Conservation (phyloP, 2,888 invertebrate species). For the Scrobipalpa atriplicella region DNA sequence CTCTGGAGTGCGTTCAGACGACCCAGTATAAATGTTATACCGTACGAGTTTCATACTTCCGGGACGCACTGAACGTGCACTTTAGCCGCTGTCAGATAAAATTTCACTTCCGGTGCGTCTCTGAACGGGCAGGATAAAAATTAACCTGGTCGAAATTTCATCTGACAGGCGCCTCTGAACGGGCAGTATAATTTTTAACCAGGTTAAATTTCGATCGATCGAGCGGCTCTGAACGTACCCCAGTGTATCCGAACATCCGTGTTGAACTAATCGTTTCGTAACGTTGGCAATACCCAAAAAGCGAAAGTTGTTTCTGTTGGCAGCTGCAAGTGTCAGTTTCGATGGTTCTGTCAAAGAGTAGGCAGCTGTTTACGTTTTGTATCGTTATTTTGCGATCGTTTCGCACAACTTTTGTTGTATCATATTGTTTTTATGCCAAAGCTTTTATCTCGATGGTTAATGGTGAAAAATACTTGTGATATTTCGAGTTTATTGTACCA, state of each 20-base stretch:
- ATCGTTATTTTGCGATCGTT: slow-evolving; percentile 79
- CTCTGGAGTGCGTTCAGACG: not conserved
- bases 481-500: slow-evolving; percentile 58
- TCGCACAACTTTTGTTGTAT: slow-evolving; percentile 76
- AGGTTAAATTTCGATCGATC: too few relatives aligned
- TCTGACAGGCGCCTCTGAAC: too few relatives aligned
- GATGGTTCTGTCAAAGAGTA: slow-evolving; percentile 76
- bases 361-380: slow-evolving; percentile 82
- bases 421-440: slow-evolving; percentile 75
- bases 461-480: slow-evolving; percentile 67
- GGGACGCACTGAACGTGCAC: too few relatives aligned
- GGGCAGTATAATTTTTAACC: too few relatives aligned
- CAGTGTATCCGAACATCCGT: slow-evolving; percentile 18
- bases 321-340: slow-evolving; percentile 72
- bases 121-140: too few relatives aligned
- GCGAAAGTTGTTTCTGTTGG: slow-evolving; percentile 72
- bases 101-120: too few relatives aligned
- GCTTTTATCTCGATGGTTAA: slow-evolving; percentile 63
- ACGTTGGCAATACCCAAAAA: slow-evolving; percentile 51
- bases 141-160: too few relatives aligned
- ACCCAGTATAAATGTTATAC: too few relatives aligned
- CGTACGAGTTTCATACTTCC: too few relatives aligned
- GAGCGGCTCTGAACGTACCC: not conserved
- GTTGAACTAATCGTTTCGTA: slow-evolving; percentile 25
- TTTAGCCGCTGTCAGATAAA: too few relatives aligned